Conservation (phyloP, 2,888 invertebrate genomes). For the Euphydryas editha region DNA sequence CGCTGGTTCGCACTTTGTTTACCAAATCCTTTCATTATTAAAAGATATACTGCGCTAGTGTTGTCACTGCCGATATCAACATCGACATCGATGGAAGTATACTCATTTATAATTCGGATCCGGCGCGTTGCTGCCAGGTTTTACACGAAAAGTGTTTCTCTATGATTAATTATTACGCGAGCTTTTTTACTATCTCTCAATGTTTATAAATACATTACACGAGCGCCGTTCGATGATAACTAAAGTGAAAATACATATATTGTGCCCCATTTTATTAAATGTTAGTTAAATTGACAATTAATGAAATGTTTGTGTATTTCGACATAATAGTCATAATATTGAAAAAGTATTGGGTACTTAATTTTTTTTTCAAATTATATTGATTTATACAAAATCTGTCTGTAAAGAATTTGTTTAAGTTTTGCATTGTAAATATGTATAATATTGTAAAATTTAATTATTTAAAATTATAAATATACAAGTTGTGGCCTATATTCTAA, state of each 20-base stretch:
- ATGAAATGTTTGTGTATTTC: too few species aligned
- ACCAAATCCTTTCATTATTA: conserved; percentile 80
- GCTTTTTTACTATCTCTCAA: conserved; percentile 35
- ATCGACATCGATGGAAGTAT: conserved; percentile 56
- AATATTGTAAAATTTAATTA: too few species aligned
- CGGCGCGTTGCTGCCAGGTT: conserved; percentile 45
- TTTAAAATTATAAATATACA: too few species aligned
- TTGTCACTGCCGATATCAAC: conserved; percentile 44
- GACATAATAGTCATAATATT: too few species aligned
- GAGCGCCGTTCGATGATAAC: not conserved
- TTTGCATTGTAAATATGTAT: too few species aligned
- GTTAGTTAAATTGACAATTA: too few species aligned
- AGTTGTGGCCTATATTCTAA: too few species aligned
- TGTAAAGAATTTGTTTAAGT: too few species aligned
- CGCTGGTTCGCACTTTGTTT: conserved; percentile 62
- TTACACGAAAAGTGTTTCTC: conserved; percentile 66
- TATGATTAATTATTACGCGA: conserved; percentile 61
- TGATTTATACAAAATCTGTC: too few species aligned
- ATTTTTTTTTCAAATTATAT: too few species aligned
- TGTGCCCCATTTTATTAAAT: too few species aligned
- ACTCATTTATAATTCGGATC: conserved; percentile 53
- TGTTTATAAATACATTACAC: not conserved
- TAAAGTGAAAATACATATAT: not conserved
- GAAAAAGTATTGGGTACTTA: too few species aligned
- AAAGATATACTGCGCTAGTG: conserved; percentile 69